A percentile compares a stretch with the other conserved stretches of the same genome.
These are phyloP conservation scores for Anabacerthia variegaticeps DNA, from an alignment of 2,797 vertebrate species.

Conservation along the genomic window DNA sequence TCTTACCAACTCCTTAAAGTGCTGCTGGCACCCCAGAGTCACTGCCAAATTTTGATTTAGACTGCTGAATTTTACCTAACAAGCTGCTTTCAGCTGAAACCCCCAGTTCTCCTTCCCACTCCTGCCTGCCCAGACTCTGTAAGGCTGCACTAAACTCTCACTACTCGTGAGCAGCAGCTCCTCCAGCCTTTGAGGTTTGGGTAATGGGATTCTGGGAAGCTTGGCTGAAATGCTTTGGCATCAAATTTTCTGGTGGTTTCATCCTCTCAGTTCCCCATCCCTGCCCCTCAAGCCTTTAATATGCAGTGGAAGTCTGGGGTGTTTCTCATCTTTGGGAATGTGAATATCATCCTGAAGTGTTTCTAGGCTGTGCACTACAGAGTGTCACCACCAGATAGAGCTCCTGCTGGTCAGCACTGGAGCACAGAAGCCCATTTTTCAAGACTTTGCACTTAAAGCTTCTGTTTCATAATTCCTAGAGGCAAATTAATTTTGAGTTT, in stretches of 20 bases:
- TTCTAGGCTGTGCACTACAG: neutral
- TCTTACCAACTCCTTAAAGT: neutral
- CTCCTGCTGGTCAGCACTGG: neutral
- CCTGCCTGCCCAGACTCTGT: neutral
- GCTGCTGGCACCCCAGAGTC: neutral
- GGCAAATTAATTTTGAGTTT: neutral
- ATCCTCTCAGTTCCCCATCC: neutral
- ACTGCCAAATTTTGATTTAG: neutral
- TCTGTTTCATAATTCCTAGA: neutral
- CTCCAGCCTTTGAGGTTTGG: neutral
- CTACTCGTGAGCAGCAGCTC: neutral
- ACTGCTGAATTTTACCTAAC: neutral
- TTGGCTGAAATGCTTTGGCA: neutral
- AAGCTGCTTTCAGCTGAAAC: neutral
- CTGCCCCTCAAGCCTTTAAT: neutral
- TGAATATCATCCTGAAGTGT: neutral
- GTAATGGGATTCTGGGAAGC: neutral
- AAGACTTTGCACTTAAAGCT: neutral
- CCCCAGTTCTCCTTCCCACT: neutral
- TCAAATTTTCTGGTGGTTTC: neutral
- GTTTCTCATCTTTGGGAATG: neutral
- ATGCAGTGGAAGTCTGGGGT: neutral
- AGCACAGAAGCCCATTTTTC: neutral
- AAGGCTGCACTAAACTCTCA: neutral
- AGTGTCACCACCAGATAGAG: slow-evolving; percentile 39